Evolutionary conservation across 2,797 vertebrate species (phyloP).

Genomic region (Nasua narica): DNA sequence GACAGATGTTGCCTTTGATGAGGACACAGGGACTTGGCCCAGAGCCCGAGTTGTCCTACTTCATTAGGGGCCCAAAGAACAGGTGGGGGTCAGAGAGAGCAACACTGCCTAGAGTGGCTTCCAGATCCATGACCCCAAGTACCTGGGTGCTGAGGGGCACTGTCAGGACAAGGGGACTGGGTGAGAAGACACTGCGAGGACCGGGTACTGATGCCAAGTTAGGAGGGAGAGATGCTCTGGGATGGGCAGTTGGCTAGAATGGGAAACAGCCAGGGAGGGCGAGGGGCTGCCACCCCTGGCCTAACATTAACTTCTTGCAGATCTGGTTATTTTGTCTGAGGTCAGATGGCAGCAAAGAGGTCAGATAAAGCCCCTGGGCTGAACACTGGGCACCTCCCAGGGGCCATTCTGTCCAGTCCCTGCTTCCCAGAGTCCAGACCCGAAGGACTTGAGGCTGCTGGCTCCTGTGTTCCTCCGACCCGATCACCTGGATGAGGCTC

Average conservation of each 20-base stretch:
- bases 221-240: background rate
- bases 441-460: background rate
- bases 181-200: background rate
- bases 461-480: background rate
- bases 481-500: background rate
- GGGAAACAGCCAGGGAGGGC: background rate
- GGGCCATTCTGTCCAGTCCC: background rate
- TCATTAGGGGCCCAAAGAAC: constrained; percentile 73
- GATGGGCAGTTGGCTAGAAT: background rate
- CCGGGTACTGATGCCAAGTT: background rate
- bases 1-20: constrained; percentile 81
- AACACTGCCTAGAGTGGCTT: constrained; percentile 29
- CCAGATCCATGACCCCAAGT: constrained; percentile 29
- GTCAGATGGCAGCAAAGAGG: background rate
- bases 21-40: constrained; percentile 78
- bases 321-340: background rate
- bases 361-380: background rate
- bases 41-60: constrained; percentile 73
- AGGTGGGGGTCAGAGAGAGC: constrained; percentile 73
- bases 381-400: background rate
- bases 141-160: background rate
- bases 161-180: background rate
- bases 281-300: background rate
- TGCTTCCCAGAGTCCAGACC: background rate
- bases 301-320: background rate